Evolutionary conservation across 2,113 vertebrate species (phyloP), one percentile per base, ranked within the genome.

Genomic region (Hystrix brachyura): DNA sequence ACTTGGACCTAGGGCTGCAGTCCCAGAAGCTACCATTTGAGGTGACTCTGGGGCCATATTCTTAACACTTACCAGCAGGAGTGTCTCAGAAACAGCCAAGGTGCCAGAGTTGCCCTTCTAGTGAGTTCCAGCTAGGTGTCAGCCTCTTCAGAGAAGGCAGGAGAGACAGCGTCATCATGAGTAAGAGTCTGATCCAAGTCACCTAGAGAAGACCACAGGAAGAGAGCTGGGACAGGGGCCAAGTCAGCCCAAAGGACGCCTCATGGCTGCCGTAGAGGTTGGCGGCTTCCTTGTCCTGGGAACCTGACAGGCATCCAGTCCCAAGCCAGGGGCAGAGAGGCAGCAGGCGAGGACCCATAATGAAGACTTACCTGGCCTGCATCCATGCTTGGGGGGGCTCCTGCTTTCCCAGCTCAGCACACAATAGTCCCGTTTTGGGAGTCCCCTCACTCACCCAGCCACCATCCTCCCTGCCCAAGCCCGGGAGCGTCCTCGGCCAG

Each of bases 221-320:
- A 60, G 57, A 88, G 9, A 87, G 48, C 79, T 10, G 10, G 18
- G 83, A 21, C 3, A 23, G 1, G 8, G 19, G 5, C 46, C 67
- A 59, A 23, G 11, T 51, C 27, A 53, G 38, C n/a, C 60, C 21
- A 4, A n/a, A 23, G 38, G 32, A 15, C 21, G 1, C 12, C 25
- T 48, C 19, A 11, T 3, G 14, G 71, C 59, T 14, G 17, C 17
- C 12, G 0, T 51, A 11, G 12, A 4, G 15, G 6, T 5, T 2
- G 32, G 51, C 14, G 4, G 64, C 25, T 38, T 29, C 32, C 62
- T 48, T 51, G 17, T 53, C 59, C 65, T 34, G 29, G 62, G 53
- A 74, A 67, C 15, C 29, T 57, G 34, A 82, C 23, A 62, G 85
- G 25, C 34, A 9, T 74, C 74, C 14, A 2, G 43, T 46, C 55